Evolutionary conservation across 2,113 vertebrate genomes (phyloP).

Genomic region (Cariama cristata): DNA sequence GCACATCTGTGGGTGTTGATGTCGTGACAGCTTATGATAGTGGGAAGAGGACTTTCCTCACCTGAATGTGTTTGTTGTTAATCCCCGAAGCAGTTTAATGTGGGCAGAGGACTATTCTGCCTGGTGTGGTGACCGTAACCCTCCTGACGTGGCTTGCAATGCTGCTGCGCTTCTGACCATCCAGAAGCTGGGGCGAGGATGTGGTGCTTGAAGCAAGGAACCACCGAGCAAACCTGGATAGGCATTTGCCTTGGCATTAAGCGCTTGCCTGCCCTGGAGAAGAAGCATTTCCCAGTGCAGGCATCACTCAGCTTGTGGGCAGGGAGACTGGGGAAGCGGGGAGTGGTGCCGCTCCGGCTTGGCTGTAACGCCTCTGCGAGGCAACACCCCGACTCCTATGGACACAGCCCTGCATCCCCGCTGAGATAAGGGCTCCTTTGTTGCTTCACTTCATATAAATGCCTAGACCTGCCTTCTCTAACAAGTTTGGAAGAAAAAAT

Average conservation of each 20-base stretch:
- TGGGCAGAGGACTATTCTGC: background rate
- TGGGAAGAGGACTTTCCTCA: background rate
- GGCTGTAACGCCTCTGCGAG: rapidly evolving
- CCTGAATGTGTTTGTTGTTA: background rate
- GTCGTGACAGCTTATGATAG: background rate
- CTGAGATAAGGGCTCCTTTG: background rate
- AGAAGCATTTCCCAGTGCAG: rapidly evolving
- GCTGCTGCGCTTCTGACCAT: rapidly evolving
- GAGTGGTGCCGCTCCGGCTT: rapidly evolving
- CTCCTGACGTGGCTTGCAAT: background rate
- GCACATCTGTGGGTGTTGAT: background rate
- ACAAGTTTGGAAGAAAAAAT: background rate
- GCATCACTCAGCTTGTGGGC: rapidly evolving
- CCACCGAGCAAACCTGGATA: rapidly evolving
- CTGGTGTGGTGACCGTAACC: background rate
- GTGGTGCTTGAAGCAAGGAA: background rate
- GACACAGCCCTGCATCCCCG: background rate
- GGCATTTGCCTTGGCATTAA: background rate
- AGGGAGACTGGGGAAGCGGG: background rate
- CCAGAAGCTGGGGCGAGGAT: background rate
- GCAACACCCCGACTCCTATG: background rate
- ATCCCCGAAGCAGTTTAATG: background rate
- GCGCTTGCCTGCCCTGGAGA: background rate
- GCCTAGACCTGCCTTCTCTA: background rate
- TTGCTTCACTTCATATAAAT: background rate